Evolutionary conservation across 2,888 invertebrate species (phyloP), one percentile per base, ranked within the genome.

Genomic region (Malthinus seriepunctatus): DNA sequence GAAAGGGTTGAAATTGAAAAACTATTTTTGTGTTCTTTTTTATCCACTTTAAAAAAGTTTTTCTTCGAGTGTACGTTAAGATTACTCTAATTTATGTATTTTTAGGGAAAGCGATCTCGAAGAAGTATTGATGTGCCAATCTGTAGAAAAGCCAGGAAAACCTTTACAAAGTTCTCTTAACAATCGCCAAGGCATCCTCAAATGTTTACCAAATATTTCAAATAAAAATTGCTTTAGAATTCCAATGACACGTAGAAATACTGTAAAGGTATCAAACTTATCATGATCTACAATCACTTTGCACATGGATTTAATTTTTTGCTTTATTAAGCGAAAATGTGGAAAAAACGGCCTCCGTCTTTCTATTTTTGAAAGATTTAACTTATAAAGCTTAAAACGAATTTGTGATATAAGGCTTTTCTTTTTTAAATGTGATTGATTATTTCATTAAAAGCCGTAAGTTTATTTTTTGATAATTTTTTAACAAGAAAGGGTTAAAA

Each of bases 81-180:
- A 3, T 23, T 23, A 23, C 5, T 23, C 23, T 23, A 23, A 42
- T 42, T 15, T 42, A 6, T 42, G n/a, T 44, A 49, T 49, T 73
- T 73, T 10, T 79, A 89, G 89, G 69, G 90, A 89, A 75, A 84
- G 85, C 39, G 89, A 90, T 73, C 77, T 90, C 46, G 89, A 90
- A 70, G 89, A 89, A 73, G 84, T 90, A 31, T 76, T 90, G 10
- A 83, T 88, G 8, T 68, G 76, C 51, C 78, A 79, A 64, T 78
- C 76, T n/a, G 44, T 64, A 15, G 72, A 74, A 52, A 67, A 73
- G 9, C 5, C 23, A 23, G 23, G 23, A 23, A 67, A 70, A 62
- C 69, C 73, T 61, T 69, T 56, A 38, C 60, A 56, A 32, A 45
- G 11, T 8, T 7, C 11, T 10, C 53, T 23, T 31, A 53, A 42